These are phyloP conservation scores for Esox lucius DNA, from an alignment of 2,797 vertebrate species.

Conservation along the genomic window DNA sequence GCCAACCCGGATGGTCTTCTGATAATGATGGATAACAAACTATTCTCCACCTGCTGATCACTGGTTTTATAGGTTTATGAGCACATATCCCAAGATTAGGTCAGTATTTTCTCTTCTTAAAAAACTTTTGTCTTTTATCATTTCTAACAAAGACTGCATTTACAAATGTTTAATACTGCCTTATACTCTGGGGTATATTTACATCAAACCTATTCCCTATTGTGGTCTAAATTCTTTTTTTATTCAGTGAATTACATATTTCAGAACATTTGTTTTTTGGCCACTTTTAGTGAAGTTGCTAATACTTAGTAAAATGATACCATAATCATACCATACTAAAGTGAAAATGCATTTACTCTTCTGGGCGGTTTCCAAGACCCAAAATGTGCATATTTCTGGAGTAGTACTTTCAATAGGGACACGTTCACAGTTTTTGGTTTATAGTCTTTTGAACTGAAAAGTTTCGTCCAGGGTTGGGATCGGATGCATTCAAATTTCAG, in stretches of 20 bases:
- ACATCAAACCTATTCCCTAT: background rate
- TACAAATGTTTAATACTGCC: background rate
- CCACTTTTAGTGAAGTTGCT: background rate
- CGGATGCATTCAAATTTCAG: too few species aligned
- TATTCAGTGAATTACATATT: background rate
- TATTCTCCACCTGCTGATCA: constrained; percentile 10
- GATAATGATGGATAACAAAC: constrained; percentile 16
- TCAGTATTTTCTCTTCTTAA: constrained; percentile 36
- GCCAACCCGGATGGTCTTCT: constrained; percentile 5
- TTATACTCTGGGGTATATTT: background rate
- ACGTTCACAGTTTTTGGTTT: too few species aligned
- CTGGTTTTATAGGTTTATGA: background rate
- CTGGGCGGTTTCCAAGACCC: background rate
- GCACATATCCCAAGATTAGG: constrained; percentile 32
- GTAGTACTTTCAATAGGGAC: too few species aligned
- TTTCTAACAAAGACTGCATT: background rate
- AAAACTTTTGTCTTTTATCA: background rate
- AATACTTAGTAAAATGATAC: background rate
- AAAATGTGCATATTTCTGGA: too few species aligned
- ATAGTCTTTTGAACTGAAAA: too few species aligned
- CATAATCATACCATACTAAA: background rate
- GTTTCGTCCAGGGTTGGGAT: too few species aligned
- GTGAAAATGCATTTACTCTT: background rate
- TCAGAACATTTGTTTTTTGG: too few species aligned
- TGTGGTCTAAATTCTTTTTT: background rate